A percentile compares a stretch with the other conserved stretches of the same genome.
Conservation (phyloP, 2,888 invertebrate species). For the Ophonus ardosiacus region DNA sequence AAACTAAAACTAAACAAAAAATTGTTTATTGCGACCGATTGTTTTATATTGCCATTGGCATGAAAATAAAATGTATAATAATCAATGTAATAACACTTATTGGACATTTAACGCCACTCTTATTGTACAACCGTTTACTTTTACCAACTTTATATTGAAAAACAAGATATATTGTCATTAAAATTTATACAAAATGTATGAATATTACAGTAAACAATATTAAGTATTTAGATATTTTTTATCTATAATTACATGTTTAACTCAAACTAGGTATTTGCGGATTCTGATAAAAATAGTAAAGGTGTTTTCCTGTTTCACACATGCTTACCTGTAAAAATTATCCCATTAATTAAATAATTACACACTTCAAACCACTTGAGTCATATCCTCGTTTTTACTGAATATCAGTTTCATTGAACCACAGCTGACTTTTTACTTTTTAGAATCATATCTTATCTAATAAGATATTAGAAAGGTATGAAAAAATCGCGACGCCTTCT, state of each 20-base stretch:
- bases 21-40: too few relatives aligned
- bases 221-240: not conserved
- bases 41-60: too few relatives aligned
- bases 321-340: not conserved
- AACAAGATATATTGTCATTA: too few relatives aligned
- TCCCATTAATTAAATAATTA: not conserved
- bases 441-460: slow-evolving; percentile 7
- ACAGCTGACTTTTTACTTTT: not conserved
- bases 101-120: too few relatives aligned
- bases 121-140: too few relatives aligned
- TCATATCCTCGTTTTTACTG: not conserved
- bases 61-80: too few relatives aligned
- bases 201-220: not conserved
- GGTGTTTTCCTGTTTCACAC: not conserved
- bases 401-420: slow-evolving; percentile 3
- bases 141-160: too few relatives aligned
- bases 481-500: not conserved
- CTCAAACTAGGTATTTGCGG: not conserved
- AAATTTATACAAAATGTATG: not conserved
- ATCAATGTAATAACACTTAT: too few relatives aligned
- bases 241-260: not conserved
- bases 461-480: not conserved
- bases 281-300: not conserved
- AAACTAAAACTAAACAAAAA: too few relatives aligned
- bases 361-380: not conserved